phyloP scores from a whole-genome alignment of 2,888 invertebrate genomes.

The Biston betularia region DNA sequence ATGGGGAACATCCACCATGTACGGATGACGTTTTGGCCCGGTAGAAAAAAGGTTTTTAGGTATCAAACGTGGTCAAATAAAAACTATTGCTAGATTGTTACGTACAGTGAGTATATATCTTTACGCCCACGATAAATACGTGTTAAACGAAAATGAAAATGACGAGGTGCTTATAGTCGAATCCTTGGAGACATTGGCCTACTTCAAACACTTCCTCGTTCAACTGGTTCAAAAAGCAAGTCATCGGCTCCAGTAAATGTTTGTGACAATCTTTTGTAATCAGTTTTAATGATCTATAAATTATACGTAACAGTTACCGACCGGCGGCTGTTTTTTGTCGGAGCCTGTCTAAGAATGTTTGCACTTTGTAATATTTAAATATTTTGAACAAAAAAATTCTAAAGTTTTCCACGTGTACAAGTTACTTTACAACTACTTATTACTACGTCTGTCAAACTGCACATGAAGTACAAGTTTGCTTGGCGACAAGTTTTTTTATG shows the following conservation, averaged over 20 bases:
- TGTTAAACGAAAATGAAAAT: background rate
- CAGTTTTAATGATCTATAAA: conserved; percentile 11
- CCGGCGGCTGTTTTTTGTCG: conserved; percentile 1
- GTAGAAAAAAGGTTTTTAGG: too few species aligned
- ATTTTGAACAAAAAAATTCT: background rate
- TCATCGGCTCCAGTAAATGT: conserved; percentile 7
- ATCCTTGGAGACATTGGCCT: conserved; percentile 24
- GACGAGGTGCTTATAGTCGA: conserved; percentile 9
- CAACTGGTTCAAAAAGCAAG: conserved; percentile 9
- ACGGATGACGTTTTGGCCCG: too few species aligned
- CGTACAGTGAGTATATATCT: background rate
- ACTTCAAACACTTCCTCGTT: conserved; percentile 15
- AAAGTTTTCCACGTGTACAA: background rate
- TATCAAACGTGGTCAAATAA: background rate
- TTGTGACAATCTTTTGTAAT: conserved; percentile 13
- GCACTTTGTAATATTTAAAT: background rate
- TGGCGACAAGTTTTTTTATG: too few species aligned
- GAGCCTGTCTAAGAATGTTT: conserved; percentile 1
- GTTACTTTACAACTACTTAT: too few species aligned
- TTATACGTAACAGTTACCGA: conserved; percentile 11
- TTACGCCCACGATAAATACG: background rate
- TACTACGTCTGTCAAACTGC: too few species aligned
- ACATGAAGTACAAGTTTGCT: too few species aligned
- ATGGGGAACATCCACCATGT: too few species aligned
- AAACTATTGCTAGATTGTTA: background rate